Evolutionary conservation across 2,888 invertebrate genomes (phyloP).

Genomic region (Drosophila peninsularis): DNA sequence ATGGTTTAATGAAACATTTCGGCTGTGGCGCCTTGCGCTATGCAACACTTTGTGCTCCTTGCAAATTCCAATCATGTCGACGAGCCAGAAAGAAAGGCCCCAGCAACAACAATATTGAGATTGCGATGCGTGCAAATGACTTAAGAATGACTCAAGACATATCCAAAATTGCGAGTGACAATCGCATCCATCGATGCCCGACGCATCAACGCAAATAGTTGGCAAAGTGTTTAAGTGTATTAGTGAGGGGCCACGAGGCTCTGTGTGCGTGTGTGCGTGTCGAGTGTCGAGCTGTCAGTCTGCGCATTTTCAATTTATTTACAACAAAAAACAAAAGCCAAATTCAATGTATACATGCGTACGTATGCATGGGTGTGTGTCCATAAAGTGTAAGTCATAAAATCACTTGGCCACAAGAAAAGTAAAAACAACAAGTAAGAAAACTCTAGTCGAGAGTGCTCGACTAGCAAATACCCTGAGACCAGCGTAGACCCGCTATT

Average conservation of each 20-base stretch:
- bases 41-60: conserved; percentile 36
- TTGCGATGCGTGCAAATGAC: conserved; percentile 26
- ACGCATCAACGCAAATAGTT: conserved; percentile 38
- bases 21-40: conserved; percentile 8
- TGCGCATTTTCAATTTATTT: conserved; percentile 63
- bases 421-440: conserved; percentile 17
- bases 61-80: conserved; percentile 58
- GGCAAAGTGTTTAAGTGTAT: conserved; percentile 65
- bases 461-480: no score
- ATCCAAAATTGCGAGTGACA: conserved; percentile 18
- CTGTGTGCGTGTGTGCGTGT: conserved; percentile 7
- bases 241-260: conserved; percentile 22
- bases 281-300: conserved; percentile 54
- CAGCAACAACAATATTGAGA: background rate
- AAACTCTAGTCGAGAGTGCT: no score
- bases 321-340: conserved; percentile 34
- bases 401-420: conserved; percentile 44
- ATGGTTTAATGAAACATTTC: conserved; percentile 33
- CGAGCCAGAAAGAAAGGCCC: background rate
- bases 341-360: conserved; percentile 27
- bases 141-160: conserved; percentile 36
- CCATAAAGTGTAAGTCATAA: conserved; percentile 59
- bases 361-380: background rate
- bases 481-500: no score
- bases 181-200: conserved; percentile 31